These are phyloP conservation scores for Bibio marci DNA, from an alignment of 2,888 invertebrate genomes.

Conservation along the genomic window DNA sequence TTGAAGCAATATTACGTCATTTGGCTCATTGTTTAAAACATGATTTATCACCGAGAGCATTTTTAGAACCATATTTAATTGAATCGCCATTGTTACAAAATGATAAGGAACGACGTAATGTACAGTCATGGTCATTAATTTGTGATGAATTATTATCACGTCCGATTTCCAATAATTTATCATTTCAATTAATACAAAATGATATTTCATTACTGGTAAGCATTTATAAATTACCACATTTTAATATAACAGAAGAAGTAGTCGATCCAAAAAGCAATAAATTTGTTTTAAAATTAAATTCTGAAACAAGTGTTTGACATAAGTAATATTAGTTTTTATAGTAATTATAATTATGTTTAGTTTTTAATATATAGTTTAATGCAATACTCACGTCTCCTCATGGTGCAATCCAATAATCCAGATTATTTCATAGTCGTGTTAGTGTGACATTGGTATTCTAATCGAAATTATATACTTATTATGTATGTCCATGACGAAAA, in stretches of 20 bases:
- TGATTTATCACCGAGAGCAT: slow-evolving; percentile 86
- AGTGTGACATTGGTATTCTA: too few relatives aligned
- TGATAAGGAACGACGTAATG: slow-evolving; percentile 59
- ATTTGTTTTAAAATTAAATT: slow-evolving; percentile 84
- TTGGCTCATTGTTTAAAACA: slow-evolving; percentile 82
- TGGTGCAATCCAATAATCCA: too few relatives aligned
- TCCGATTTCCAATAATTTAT: slow-evolving; percentile 62
- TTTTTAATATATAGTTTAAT: too few relatives aligned
- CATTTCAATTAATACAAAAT: slow-evolving; percentile 84
- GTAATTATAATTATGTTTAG: too few relatives aligned
- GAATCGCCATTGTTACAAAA: slow-evolving; percentile 73
- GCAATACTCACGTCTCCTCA: too few relatives aligned
- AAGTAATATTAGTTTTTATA: too few relatives aligned
- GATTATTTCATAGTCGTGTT: too few relatives aligned
- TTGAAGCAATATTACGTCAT: slow-evolving; percentile 82
- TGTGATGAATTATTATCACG: slow-evolving; percentile 83
- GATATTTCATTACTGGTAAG: slow-evolving; percentile 83
- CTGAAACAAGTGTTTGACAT: slow-evolving; percentile 89
- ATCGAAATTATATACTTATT: too few relatives aligned
- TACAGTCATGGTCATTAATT: slow-evolving; percentile 93
- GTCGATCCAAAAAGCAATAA: slow-evolving; percentile 92
- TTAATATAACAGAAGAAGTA: slow-evolving; percentile 88
- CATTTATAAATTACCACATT: slow-evolving; percentile 75
- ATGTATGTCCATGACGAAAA: too few relatives aligned
- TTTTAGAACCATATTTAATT: slow-evolving; percentile 82